These are phyloP conservation scores for Microdon myrmicae DNA, from an alignment of 2,888 invertebrate genomes.

Conservation along the genomic window DNA sequence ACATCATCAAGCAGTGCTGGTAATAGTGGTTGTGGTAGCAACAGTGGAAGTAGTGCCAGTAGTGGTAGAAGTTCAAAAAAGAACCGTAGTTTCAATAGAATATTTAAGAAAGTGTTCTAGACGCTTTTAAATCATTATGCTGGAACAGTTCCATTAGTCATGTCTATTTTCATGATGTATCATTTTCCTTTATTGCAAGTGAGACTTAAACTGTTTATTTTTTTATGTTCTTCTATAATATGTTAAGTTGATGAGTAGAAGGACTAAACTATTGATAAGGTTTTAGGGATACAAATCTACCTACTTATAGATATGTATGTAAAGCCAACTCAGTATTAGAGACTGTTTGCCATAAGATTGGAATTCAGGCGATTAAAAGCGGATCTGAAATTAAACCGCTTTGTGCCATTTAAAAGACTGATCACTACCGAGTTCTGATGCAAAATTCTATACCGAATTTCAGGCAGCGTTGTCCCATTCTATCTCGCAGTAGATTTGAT, in stretches of 20 bases:
- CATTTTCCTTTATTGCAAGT: background rate
- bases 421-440: no score
- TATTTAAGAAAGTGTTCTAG: conserved; percentile 84
- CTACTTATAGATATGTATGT: no score
- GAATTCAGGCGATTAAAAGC: no score
- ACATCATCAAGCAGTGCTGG: conserved; percentile 51
- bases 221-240: background rate
- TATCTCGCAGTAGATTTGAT: no score
- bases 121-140: conserved; percentile 1
- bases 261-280: no score
- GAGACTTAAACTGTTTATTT: background rate
- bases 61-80: conserved; percentile 68
- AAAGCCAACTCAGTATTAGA: conserved; percentile 14
- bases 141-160: conserved; percentile 11
- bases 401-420: no score
- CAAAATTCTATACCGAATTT: no score
- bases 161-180: background rate
- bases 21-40: conserved; percentile 52
- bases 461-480: no score
- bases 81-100: conserved; percentile 77
- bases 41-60: conserved; percentile 58
- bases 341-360: conserved; percentile 25
- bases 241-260: no score
- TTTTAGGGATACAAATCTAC: no score
- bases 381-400: no score